phyloP scores from a whole-genome alignment of 2,797 vertebrate species.

The Lycodopsis pacificus region DNA sequence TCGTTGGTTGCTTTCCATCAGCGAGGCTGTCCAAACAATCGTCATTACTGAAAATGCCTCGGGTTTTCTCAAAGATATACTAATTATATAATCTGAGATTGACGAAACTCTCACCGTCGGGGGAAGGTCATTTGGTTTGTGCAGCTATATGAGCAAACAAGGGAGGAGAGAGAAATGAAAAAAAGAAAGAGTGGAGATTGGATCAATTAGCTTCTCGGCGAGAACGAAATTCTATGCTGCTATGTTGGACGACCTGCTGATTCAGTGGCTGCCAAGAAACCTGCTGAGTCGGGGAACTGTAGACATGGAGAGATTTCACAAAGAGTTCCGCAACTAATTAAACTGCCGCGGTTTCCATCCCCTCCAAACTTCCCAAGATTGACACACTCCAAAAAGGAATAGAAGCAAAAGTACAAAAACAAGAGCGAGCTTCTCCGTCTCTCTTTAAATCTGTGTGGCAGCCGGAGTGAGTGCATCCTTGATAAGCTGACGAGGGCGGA shows the following conservation, averaged over 20 bases:
- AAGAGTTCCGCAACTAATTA: slow-evolving; percentile 49
- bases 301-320: slow-evolving; percentile 19
- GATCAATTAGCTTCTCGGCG: slow-evolving; percentile 9
- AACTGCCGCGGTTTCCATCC: slow-evolving; percentile 19
- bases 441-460: not conserved
- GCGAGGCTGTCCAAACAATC: not conserved
- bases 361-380: slow-evolving; percentile 14
- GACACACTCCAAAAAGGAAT: not conserved
- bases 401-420: slow-evolving; percentile 7
- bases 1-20: slow-evolving; percentile 7
- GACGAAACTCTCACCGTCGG: not conserved
- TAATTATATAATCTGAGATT: slow-evolving; percentile 10
- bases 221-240: not conserved
- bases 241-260: slow-evolving; percentile 40
- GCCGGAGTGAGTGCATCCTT: not conserved
- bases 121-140: not conserved
- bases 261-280: slow-evolving; percentile 33
- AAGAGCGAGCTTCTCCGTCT: not conserved
- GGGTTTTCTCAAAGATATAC: not conserved
- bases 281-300: slow-evolving; percentile 25
- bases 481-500: not conserved
- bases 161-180: no score
- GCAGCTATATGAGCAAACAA: not conserved
- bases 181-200: not conserved
- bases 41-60: not conserved